Evolutionary conservation across 2,888 invertebrate species (phyloP), one percentile per base, ranked within the genome.

Genomic region (Ornithoptera alexandrae): DNA sequence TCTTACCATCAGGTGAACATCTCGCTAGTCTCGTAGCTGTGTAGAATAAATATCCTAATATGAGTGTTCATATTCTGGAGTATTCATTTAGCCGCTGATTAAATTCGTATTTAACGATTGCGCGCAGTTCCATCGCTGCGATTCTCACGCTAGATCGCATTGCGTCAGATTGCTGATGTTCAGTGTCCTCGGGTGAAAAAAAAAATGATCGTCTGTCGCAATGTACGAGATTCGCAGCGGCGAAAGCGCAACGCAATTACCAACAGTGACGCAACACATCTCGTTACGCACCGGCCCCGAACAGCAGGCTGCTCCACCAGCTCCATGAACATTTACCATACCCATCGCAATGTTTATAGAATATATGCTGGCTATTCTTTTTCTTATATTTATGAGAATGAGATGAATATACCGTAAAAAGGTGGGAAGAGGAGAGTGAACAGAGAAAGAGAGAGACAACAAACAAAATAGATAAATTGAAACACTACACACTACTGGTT

Each of bases 221-320:
- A 83, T 68, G 73, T 71, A 72, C 71, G 76, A 42, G 62, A 70
- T 70, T 67, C 68, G 60, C 65, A 57, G 76, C 70, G 72, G 82
- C 79, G 83, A 84, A 82, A 82, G 83, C 79, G 76, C 69, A 46
- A n/a, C 65, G 78, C 79, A 83, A 84, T 84, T 83, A 83, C 80
- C 65, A 69, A 74, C 74, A 72, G 72, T 82, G 79, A 76, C 76
- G 82, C 76, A 83, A 84, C 62, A 67, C 62, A 67, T 72, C 73
- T 76, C 77, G 73, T 79, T 78, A 78, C 65, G 71, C 71, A 68
- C 70, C 67, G 72, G 67, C 73, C 73, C 71, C 71, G 76, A 73
- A 75, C 66, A 65, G 74, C 71, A 71, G 69, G 71, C 70, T 66
- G 56, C 56, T 57, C 63, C 58, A 24, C 36, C 60, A 56, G 62